Conservation (phyloP, 2,888 invertebrate genomes). For the Drosophila niveifrons region DNA sequence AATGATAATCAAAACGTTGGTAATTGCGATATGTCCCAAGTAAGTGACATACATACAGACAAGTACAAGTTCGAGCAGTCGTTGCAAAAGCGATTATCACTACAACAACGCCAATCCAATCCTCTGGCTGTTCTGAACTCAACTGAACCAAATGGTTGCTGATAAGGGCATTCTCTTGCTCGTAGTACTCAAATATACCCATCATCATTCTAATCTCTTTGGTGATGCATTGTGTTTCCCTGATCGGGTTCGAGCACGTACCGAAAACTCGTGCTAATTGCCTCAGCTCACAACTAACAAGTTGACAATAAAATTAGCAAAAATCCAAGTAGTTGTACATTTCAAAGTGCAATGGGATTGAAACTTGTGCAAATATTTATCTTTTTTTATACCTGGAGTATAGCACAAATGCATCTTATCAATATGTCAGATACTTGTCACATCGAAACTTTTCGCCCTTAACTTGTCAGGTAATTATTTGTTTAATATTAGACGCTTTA, state of each 20-base stretch:
- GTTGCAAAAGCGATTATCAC: conserved; percentile 39
- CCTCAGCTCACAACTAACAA: background rate
- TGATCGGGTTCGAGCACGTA: conserved; percentile 24
- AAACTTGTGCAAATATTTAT: conserved; percentile 5
- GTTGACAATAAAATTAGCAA: background rate
- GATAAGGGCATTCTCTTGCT: conserved; percentile 48
- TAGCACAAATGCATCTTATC: conserved; percentile 1
- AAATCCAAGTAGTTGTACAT: background rate
- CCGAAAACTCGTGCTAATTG: conserved; percentile 3
- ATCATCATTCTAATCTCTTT: conserved; percentile 27
- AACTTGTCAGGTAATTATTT: background rate
- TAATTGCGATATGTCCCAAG: conserved; percentile 55
- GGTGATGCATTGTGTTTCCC: conserved; percentile 1
- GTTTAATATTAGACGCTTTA: background rate
- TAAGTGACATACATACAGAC: conserved; percentile 27
- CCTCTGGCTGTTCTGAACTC: conserved; percentile 45
- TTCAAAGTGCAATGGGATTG: conserved; percentile 48
- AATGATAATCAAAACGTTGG: conserved; percentile 45
- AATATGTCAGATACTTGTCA: background rate
- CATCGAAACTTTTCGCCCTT: background rate
- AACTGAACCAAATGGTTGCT: conserved; percentile 36
- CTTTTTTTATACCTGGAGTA: background rate
- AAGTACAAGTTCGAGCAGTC: background rate
- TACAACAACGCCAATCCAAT: conserved; percentile 33
- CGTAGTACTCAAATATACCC: conserved; percentile 1